Evolutionary conservation across 2,888 invertebrate genomes (phyloP).

Genomic region (Sesamia inferens): DNA sequence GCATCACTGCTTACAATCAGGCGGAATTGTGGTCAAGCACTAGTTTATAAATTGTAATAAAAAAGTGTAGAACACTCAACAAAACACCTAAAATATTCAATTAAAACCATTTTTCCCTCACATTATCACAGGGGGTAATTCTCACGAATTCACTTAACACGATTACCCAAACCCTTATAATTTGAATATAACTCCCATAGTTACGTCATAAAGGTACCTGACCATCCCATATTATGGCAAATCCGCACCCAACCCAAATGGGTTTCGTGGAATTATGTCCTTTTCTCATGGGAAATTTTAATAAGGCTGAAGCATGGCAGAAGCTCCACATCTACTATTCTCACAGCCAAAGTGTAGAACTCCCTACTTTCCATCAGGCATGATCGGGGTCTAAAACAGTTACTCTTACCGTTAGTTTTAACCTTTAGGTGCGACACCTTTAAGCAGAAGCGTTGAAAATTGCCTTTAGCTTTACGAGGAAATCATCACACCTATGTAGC

Average conservation of each 20-base stretch:
- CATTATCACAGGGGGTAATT: background rate
- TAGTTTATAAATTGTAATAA: too few relatives aligned
- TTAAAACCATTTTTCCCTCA: background rate
- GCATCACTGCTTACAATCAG: too few relatives aligned
- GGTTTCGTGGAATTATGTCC: slow-evolving; percentile 34
- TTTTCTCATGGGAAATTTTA: slow-evolving; percentile 2
- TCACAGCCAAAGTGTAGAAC: background rate
- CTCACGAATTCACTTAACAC: slow-evolving; percentile 1
- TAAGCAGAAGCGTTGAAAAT: background rate
- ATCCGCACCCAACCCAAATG: slow-evolving; percentile 27
- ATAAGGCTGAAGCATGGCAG: background rate
- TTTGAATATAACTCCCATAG: slow-evolving; percentile 32
- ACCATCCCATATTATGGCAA: slow-evolving; percentile 9
- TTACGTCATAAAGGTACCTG: slow-evolving; percentile 24
- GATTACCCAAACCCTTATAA: slow-evolving; percentile 9
- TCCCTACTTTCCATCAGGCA: background rate
- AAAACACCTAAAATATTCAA: background rate
- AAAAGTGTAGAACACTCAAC: background rate
- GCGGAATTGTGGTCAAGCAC: too few relatives aligned
- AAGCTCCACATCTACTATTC: background rate
- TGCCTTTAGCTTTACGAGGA: background rate
- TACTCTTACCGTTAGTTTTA: too few relatives aligned
- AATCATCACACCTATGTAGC: background rate
- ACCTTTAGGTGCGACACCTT: background rate
- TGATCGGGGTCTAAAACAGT: background rate